phyloP scores from a whole-genome alignment of 2,888 invertebrate genomes.

The Noctua pronuba region DNA sequence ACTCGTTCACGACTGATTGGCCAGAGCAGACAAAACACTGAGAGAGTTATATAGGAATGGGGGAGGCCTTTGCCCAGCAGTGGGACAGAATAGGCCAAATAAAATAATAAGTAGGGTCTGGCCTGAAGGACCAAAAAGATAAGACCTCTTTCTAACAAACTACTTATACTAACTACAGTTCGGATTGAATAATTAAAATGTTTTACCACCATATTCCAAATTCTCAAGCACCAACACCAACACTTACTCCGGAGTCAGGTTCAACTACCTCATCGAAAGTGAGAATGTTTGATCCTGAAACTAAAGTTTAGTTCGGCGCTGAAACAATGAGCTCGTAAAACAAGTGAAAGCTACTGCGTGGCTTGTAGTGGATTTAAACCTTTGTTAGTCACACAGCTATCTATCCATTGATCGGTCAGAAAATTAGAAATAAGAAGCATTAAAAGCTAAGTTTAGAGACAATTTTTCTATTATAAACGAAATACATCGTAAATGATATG shows the following conservation, averaged over 20 bases:
- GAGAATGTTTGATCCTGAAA: slow-evolving; percentile 55
- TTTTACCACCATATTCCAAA: background rate
- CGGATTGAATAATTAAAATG: background rate
- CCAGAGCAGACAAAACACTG: too few species aligned
- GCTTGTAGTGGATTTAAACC: slow-evolving; percentile 29
- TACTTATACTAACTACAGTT: background rate
- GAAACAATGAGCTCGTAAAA: slow-evolving; percentile 58
- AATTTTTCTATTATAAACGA: background rate
- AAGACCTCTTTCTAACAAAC: background rate
- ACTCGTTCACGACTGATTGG: too few species aligned
- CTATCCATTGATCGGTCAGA: background rate
- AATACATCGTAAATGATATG: background rate
- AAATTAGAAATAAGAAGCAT: background rate
- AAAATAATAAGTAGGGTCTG: background rate
- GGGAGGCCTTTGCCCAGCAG: too few species aligned
- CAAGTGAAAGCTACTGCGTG: slow-evolving; percentile 50
- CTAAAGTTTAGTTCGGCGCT: slow-evolving; percentile 47
- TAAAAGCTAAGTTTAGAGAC: background rate
- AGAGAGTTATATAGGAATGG: too few species aligned
- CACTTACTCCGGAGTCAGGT: background rate
- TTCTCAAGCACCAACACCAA: background rate
- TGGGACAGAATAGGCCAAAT: too few species aligned
- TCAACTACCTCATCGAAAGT: slow-evolving; percentile 38
- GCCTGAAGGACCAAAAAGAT: background rate
- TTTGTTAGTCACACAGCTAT: slow-evolving; percentile 14